A percentile compares a stretch with the other conserved stretches of the same genome.
These are phyloP conservation scores for Aldabrachelys gigantea DNA, from an alignment of 2,113 vertebrate genomes.

Conservation along the genomic window DNA sequence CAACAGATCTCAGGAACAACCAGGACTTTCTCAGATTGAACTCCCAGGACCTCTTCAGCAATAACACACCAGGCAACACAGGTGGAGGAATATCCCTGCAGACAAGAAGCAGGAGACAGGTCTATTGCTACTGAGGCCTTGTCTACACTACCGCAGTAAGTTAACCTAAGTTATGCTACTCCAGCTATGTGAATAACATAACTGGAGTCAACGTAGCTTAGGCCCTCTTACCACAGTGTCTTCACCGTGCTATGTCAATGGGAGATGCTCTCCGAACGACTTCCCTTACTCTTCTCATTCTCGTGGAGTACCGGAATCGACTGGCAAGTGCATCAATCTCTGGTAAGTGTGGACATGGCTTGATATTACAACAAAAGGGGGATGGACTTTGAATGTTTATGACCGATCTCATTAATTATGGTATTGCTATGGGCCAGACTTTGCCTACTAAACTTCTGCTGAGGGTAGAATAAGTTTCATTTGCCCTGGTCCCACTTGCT, in stretches of 20 bases:
- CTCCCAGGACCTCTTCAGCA: background rate
- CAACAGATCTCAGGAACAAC: background rate
- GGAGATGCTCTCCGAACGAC: no score
- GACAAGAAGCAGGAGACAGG: background rate
- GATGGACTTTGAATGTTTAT: background rate
- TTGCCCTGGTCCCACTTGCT: background rate
- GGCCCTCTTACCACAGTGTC: no score
- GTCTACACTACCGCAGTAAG: no score
- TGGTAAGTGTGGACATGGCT: no score
- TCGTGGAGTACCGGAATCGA: no score
- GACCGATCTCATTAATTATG: background rate
- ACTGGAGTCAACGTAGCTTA: no score
- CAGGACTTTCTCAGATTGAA: background rate
- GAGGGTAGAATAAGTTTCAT: background rate
- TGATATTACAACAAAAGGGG: background rate
- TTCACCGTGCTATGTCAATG: no score
- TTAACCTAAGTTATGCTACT: no score
- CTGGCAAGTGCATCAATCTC: no score
- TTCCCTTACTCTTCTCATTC: no score
- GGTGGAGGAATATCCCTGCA: background rate
- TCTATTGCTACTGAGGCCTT: background rate
- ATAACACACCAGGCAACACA: background rate
- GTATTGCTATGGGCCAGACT: no score
- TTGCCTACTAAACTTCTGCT: background rate
- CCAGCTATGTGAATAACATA: no score